Percentiles rank a stretch among this genome's conserved stretches.
Evolutionary conservation across 1,140 invertebrate species (phyloP).

Genomic region (Colletes latitarsis): DNA sequence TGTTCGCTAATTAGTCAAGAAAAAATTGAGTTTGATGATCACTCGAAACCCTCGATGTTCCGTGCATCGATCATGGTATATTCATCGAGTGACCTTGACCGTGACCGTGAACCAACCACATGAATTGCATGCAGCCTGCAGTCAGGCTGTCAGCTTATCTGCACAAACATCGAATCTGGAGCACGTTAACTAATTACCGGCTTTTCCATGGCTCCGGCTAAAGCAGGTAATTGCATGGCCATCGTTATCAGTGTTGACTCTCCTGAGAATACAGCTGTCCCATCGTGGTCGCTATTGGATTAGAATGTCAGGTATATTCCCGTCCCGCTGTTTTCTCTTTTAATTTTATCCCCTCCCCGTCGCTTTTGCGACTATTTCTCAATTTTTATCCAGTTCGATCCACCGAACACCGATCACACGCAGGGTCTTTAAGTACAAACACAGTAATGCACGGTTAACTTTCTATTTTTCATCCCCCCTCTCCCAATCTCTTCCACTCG

Average conservation of each 20-base stretch:
- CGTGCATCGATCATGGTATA: background rate
- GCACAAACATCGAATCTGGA: slow-evolving; percentile 67
- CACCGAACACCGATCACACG: too few species aligned
- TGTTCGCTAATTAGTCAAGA: too few species aligned
- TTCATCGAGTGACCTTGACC: slow-evolving; percentile 49
- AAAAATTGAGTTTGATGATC: too few species aligned
- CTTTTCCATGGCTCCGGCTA: slow-evolving; percentile 63
- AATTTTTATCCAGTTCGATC: background rate
- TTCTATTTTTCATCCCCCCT: too few species aligned
- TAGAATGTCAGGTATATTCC: slow-evolving; percentile 38
- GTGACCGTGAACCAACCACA: slow-evolving; percentile 57
- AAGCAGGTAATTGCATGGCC: slow-evolving; percentile 61
- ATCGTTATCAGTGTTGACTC: slow-evolving; percentile 64
- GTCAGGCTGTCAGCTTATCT: slow-evolving; percentile 62
- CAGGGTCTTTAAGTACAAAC: too few species aligned
- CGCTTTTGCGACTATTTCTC: background rate
- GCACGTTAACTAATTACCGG: slow-evolving; percentile 68
- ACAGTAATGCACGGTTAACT: too few species aligned
- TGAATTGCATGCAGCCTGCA: slow-evolving; percentile 51
- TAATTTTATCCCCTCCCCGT: background rate
- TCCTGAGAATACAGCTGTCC: slow-evolving; percentile 56
- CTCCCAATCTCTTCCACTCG: too few species aligned
- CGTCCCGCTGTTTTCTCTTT: slow-evolving; percentile 28
- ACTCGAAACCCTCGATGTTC: background rate
- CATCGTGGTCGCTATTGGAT: slow-evolving; percentile 21